Percentiles rank a stretch among this genome's conserved stretches.
Evolutionary conservation across 2,113 vertebrate species (phyloP).

Genomic region (Syrmaticus mikado): DNA sequence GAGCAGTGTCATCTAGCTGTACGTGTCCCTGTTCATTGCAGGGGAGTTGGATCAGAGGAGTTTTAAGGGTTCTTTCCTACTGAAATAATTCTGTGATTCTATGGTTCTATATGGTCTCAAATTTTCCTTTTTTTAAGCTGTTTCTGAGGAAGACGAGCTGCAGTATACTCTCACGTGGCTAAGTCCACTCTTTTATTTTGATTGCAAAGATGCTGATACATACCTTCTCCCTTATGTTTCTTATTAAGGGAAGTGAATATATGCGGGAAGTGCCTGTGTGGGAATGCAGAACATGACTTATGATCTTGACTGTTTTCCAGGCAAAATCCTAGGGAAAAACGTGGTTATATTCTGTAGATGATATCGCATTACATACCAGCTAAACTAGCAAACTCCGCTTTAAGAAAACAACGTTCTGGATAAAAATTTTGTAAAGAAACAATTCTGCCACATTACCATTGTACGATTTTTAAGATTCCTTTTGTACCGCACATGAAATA

Average conservation of each 20-base stretch:
- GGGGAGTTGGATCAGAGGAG: too few species aligned
- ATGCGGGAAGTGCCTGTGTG: neutral
- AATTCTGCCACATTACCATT: neutral
- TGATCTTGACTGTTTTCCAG: neutral
- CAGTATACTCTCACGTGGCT: neutral
- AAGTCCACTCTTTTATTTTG: neutral
- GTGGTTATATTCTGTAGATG: neutral
- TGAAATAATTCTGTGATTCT: too few species aligned
- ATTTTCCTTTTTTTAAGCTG: neutral
- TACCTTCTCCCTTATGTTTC: neutral
- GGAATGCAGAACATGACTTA: neutral
- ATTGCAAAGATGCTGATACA: neutral
- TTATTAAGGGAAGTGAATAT: neutral
- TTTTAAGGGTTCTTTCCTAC: too few species aligned
- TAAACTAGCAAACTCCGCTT: neutral
- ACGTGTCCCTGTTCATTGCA: too few species aligned
- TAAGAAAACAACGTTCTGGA: neutral
- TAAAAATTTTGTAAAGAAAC: neutral
- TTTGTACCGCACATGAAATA: rapidly evolving
- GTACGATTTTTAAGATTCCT: neutral
- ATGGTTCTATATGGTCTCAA: too few species aligned
- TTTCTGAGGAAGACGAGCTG: neutral
- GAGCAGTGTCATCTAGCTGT: too few species aligned
- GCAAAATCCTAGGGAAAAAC: neutral
- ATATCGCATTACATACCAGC: neutral